Percentiles rank a stretch among this genome's conserved stretches.
Evolutionary conservation across 2,113 vertebrate genomes (phyloP).

Genomic region (Gymnorhina tibicen): DNA sequence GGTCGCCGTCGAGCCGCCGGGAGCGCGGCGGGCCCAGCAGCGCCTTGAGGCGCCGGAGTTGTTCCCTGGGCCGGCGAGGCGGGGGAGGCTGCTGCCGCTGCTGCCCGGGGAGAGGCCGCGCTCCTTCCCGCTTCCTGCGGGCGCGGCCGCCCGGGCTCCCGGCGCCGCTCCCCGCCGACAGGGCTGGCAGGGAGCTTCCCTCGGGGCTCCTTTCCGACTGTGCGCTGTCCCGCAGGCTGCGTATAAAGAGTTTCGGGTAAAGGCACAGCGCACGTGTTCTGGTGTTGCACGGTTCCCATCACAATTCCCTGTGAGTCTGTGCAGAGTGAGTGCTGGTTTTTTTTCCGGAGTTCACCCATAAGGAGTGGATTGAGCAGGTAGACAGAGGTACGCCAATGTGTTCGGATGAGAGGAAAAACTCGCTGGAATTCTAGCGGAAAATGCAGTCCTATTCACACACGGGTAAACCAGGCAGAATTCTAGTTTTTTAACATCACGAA

Average conservation of each 20-base stretch:
- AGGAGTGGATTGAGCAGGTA: neutral
- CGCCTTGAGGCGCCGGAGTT: neutral
- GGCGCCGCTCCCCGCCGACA: neutral
- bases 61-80: no score
- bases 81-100: neutral
- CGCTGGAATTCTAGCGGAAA: neutral
- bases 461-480: neutral
- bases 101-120: neutral
- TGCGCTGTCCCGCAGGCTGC: neutral
- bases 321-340: rapidly evolving
- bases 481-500: neutral
- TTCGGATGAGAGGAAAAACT: neutral
- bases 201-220: neutral
- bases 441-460: neutral
- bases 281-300: neutral
- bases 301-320: neutral
- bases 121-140: neutral
- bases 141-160: neutral
- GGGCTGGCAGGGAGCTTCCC: neutral
- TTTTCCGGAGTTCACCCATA: neutral
- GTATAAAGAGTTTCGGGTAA: rapidly evolving
- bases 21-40: neutral
- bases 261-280: rapidly evolving
- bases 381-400: neutral
- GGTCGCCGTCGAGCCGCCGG: neutral